Conservation (phyloP, 2,888 invertebrate species). For the Tinea trinotella region DNA sequence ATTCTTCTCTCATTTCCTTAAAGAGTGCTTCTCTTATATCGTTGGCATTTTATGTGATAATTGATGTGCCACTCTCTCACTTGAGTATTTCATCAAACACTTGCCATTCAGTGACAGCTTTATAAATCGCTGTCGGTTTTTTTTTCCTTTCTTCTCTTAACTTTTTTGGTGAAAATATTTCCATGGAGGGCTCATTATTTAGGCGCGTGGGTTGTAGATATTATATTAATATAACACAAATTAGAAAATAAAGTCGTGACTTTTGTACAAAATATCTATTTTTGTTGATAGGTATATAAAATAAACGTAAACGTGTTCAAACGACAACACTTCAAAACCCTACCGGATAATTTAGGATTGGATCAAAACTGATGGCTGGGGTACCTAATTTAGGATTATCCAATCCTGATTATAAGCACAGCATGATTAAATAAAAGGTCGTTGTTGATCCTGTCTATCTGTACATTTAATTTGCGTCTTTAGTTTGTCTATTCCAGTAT, state of each 20-base stretch:
- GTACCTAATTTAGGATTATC: too few relatives aligned
- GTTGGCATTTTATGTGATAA: constrained; percentile 2
- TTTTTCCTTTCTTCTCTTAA: background rate
- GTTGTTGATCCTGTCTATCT: too few relatives aligned
- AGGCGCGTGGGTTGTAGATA: background rate
- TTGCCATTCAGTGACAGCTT: constrained; percentile 13
- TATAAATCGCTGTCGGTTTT: constrained; percentile 10
- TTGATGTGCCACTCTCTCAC: constrained; percentile 13
- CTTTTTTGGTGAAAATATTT: background rate
- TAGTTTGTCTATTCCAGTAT: too few relatives aligned
- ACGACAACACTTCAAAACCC: too few relatives aligned
- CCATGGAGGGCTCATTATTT: background rate
- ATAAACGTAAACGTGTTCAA: too few relatives aligned
- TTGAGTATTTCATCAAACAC: constrained; percentile 7
- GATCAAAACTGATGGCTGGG: too few relatives aligned
- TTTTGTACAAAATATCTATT: too few relatives aligned
- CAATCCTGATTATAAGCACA: too few relatives aligned
- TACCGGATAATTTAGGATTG: too few relatives aligned
- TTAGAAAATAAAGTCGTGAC: background rate
- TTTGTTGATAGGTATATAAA: too few relatives aligned
- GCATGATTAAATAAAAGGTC: too few relatives aligned
- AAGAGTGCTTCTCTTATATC: background rate
- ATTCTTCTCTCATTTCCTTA: background rate
- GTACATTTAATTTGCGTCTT: too few relatives aligned
- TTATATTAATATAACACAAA: background rate